phyloP scores from a whole-genome alignment of 2,797 vertebrate species.

The Trachurus trachurus region DNA sequence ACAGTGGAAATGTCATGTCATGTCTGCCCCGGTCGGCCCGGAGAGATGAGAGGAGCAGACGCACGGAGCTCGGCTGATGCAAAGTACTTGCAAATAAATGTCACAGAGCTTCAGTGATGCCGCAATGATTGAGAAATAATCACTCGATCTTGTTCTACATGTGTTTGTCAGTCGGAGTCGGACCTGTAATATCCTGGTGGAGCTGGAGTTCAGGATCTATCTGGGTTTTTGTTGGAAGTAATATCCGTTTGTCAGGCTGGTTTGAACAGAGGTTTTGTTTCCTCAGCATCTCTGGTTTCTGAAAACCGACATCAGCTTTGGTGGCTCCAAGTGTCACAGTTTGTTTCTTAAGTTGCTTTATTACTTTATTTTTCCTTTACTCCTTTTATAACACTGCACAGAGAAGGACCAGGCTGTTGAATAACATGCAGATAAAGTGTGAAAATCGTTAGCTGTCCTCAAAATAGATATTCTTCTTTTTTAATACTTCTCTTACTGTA shows the following conservation, averaged over 20 bases:
- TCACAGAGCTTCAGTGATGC: slow-evolving; percentile 24
- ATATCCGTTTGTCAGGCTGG: slow-evolving; percentile 17
- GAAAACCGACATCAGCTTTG: background rate
- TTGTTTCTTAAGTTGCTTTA: too few relatives aligned
- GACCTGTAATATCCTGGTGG: slow-evolving; percentile 55
- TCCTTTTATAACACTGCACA: too few relatives aligned
- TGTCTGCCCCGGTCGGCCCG: background rate
- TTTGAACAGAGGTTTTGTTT: slow-evolving; percentile 10
- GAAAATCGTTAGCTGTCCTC: too few relatives aligned
- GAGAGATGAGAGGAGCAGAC: background rate
- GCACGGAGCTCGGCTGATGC: slow-evolving; percentile 6
- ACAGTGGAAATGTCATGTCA: slow-evolving; percentile 44
- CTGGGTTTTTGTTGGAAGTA: slow-evolving; percentile 33
- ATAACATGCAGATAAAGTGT: too few relatives aligned
- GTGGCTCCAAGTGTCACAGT: too few relatives aligned
- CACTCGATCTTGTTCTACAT: slow-evolving; percentile 38
- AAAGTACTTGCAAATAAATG: slow-evolving; percentile 43
- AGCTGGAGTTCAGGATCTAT: slow-evolving; percentile 7
- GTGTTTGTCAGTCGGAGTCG: slow-evolving; percentile 4
- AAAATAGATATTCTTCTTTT: background rate
- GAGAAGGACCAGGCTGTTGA: too few relatives aligned
- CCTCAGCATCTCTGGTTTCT: background rate
- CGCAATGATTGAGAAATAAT: slow-evolving; percentile 32
- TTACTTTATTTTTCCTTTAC: too few relatives aligned
- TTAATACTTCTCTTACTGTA: background rate